phyloP scores from a whole-genome alignment of 2,113 vertebrate species.

The Colossoma macropomum region DNA sequence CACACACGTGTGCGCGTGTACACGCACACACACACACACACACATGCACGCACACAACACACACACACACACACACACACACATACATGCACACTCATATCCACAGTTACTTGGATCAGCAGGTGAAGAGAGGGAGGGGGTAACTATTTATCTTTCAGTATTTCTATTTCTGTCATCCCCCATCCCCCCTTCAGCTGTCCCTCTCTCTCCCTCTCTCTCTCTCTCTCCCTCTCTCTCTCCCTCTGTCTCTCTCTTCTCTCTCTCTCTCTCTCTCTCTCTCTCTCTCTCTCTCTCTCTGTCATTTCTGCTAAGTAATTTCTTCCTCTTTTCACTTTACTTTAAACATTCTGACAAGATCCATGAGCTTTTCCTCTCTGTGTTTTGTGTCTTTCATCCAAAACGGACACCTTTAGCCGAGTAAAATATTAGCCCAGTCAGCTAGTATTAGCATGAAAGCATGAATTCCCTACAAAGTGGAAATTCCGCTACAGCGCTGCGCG shows the following conservation, averaged over 20 bases:
- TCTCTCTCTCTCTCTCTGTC: conserved; percentile 62
- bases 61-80: conserved; percentile 6
- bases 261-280: conserved; percentile 57
- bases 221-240: conserved; percentile 60
- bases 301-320: conserved; percentile 68
- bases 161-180: conserved; percentile 79
- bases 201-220: conserved; percentile 52
- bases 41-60: neutral
- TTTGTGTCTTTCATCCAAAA: neutral
- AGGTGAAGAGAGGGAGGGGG: conserved; percentile 63
- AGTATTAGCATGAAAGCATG: neutral
- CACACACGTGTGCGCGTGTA: conserved; percentile 5
- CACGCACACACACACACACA: neutral
- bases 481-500: no score
- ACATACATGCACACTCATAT: conserved; percentile 44
- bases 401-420: neutral
- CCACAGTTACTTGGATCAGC: conserved; percentile 62
- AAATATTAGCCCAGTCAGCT: neutral
- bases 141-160: conserved; percentile 80
- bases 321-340: conserved; percentile 63
- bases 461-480: neutral
- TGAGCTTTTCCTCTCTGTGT: neutral
- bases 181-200: conserved; percentile 83
- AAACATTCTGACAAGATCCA: conserved; percentile 36
- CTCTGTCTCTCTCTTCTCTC: conserved; percentile 52